phyloP scores from a whole-genome alignment of 2,888 invertebrate species.

The Cataglyphis albicans region DNA sequence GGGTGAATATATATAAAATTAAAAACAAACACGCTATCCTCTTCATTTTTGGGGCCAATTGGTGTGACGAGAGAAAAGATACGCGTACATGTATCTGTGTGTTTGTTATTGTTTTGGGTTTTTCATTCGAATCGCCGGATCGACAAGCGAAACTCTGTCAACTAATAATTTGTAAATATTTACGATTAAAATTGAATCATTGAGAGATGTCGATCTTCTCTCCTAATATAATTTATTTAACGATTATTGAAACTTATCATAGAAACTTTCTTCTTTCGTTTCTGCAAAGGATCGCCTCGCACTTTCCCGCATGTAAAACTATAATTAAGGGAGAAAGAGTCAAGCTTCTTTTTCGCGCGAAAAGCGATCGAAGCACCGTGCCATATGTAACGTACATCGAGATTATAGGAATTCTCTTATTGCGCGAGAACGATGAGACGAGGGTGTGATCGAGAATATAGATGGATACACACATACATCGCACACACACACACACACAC shows the following conservation, averaged over 20 bases:
- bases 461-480: background rate
- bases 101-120: background rate
- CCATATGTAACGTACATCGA: slow-evolving; percentile 13
- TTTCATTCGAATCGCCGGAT: slow-evolving; percentile 4
- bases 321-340: background rate
- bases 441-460: background rate
- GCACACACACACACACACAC: background rate
- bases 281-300: background rate
- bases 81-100: background rate
- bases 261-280: background rate
- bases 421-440: background rate
- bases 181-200: background rate
- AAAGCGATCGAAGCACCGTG: background rate
- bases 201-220: background rate
- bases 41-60: slow-evolving; percentile 84
- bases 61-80: slow-evolving; percentile 65
- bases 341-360: slow-evolving; percentile 1
- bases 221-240: background rate
- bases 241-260: background rate
- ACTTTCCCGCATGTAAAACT: background rate
- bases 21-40: slow-evolving; percentile 72
- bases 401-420: slow-evolving; percentile 21
- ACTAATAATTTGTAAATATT: background rate
- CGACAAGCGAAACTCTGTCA: background rate
- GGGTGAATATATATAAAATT: slow-evolving; percentile 27